Percentiles rank a stretch among this genome's conserved stretches.
These are phyloP conservation scores for Camponotus floridanus DNA, from an alignment of 1,140 invertebrate species.

Conservation along the genomic window DNA sequence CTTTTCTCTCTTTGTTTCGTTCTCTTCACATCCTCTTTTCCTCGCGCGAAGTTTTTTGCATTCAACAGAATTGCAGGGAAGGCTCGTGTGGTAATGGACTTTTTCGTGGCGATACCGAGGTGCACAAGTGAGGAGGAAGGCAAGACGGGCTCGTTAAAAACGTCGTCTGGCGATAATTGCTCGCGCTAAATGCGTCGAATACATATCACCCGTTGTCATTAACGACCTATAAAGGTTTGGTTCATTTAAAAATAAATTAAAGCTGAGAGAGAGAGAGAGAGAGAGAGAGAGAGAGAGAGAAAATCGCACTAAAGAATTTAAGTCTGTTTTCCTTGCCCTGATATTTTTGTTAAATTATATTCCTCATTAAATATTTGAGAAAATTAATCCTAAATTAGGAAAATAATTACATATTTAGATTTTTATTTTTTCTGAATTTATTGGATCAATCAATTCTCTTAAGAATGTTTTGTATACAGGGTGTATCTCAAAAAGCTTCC, in stretches of 20 bases:
- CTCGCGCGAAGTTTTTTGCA: conserved; percentile 43
- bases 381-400: not conserved
- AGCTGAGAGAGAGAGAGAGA: no score
- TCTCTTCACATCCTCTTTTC: not conserved
- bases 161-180: conserved; percentile 34
- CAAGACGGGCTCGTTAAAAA: conserved; percentile 37
- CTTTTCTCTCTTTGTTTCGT: not conserved
- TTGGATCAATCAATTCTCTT: no score
- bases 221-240: conserved; percentile 31
- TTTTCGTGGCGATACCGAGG: conserved; percentile 1
- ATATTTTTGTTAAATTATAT: not conserved
- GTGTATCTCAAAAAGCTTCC: no score
- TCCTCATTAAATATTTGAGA: not conserved
- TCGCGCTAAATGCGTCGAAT: conserved; percentile 22
- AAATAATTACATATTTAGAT: not conserved
- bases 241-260: not conserved
- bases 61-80: conserved; percentile 46
- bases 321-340: not conserved
- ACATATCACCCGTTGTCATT: conserved; percentile 15
- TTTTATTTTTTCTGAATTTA: not conserved
- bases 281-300: not conserved
- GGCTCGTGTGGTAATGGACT: conserved; percentile 52
- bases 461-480: no score
- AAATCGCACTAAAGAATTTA: not conserved
- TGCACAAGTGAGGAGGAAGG: not conserved